phyloP scores from a whole-genome alignment of 2,113 vertebrate species.

The Rhinolophus sinicus region DNA sequence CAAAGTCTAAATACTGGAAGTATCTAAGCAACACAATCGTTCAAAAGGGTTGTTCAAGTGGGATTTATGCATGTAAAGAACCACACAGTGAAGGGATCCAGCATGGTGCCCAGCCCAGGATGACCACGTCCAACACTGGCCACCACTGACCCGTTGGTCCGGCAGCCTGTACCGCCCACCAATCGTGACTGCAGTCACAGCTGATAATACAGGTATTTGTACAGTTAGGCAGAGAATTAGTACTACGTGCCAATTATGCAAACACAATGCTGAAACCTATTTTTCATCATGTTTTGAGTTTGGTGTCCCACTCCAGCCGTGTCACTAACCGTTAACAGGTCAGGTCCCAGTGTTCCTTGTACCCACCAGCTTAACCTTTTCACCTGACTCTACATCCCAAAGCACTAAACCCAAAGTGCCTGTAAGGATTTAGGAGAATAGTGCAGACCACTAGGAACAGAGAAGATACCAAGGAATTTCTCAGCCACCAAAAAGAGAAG shows the following conservation, averaged over 20 bases:
- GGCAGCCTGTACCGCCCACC: background rate
- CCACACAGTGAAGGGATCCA: background rate
- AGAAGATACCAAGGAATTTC: background rate
- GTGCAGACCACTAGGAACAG: background rate
- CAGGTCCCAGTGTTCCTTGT: background rate
- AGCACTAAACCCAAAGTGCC: background rate
- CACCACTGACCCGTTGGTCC: accelerated
- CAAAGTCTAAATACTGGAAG: background rate
- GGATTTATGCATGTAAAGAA: background rate
- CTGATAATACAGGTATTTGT: background rate
- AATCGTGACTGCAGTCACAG: background rate
- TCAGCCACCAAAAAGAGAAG: background rate
- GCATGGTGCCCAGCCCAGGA: accelerated
- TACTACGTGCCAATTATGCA: background rate
- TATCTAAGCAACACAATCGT: background rate
- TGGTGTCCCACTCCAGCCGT: background rate
- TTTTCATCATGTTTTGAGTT: background rate
- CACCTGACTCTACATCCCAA: background rate
- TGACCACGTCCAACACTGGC: background rate
- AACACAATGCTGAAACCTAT: background rate
- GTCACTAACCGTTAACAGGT: no score
- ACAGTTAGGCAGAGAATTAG: background rate
- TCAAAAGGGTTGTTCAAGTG: background rate
- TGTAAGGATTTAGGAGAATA: background rate
- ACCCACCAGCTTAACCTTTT: background rate